Evolutionary conservation across 2,888 invertebrate genomes (phyloP).

Genomic region (Platycheirus rosarum): DNA sequence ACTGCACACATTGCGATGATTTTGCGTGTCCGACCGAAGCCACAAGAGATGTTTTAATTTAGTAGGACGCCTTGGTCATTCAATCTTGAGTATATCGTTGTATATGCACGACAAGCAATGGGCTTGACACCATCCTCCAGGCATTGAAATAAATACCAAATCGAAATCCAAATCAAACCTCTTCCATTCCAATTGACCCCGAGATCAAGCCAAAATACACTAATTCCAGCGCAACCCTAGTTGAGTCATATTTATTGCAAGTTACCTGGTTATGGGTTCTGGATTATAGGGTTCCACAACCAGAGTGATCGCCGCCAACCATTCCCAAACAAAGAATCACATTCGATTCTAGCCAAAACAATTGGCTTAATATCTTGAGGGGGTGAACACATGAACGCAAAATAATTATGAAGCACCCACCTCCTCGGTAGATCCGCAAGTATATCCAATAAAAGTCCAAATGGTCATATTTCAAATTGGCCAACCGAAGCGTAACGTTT

Average conservation of each 20-base stretch:
- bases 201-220: conserved; percentile 63
- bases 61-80: conserved; percentile 65
- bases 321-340: conserved; percentile 39
- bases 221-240: conserved; percentile 70
- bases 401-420: conserved; percentile 58
- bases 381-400: conserved; percentile 61
- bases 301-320: conserved; percentile 55
- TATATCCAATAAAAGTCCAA: conserved; percentile 63
- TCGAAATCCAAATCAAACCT: conserved; percentile 43
- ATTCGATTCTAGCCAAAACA: conserved; percentile 47
- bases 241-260: conserved; percentile 72
- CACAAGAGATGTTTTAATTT: conserved; percentile 74
- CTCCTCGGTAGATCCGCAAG: conserved; percentile 20
- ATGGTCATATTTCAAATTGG: conserved; percentile 62
- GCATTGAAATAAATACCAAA: conserved; percentile 67
- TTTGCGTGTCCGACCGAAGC: conserved; percentile 64
- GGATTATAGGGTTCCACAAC: conserved; percentile 62
- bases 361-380: conserved; percentile 46
- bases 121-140: conserved; percentile 65
- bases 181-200: conserved; percentile 60
- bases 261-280: conserved; percentile 51
- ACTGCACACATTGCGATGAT: conserved; percentile 50
- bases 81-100: conserved; percentile 41
- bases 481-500: conserved; percentile 44
- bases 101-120: conserved; percentile 66